Evolutionary conservation across 2,888 invertebrate genomes (phyloP).

Genomic region (Abscondita cerata): DNA sequence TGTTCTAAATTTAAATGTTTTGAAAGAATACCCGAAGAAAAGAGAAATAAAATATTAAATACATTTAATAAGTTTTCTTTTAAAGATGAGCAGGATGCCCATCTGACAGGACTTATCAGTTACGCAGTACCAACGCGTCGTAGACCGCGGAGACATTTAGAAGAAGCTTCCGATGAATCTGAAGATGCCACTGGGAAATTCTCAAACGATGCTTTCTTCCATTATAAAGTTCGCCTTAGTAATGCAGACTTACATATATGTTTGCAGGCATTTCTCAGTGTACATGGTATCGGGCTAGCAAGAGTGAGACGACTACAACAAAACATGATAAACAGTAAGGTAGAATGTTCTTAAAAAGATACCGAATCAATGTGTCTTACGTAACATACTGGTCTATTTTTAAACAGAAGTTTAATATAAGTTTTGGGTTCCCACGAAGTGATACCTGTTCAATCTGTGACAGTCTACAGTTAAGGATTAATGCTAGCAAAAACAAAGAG

Average conservation of each 20-base stretch:
- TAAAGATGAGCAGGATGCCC: too few species aligned
- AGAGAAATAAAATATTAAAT: not conserved
- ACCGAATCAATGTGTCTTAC: too few species aligned
- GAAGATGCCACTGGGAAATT: too few species aligned
- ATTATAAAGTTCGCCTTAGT: not conserved
- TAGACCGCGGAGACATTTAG: too few species aligned
- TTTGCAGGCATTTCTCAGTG: conserved; percentile 1
- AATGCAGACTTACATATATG: not conserved
- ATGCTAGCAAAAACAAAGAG: too few species aligned
- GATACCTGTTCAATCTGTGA: too few species aligned
- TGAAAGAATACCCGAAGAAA: conserved; percentile 5
- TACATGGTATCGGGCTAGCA: not conserved
- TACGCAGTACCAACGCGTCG: too few species aligned
- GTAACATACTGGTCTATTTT: too few species aligned
- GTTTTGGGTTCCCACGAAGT: conserved; percentile 1
- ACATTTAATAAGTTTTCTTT: not conserved
- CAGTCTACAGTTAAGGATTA: too few species aligned
- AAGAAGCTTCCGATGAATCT: too few species aligned
- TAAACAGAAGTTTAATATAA: too few species aligned
- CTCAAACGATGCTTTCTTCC: too few species aligned
- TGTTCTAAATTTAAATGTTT: conserved; percentile 9
- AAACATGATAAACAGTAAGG: not conserved
- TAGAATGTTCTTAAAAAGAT: not conserved
- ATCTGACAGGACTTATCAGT: conserved; percentile 11
- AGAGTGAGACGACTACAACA: conserved; percentile 8